Base-by-base conservation (phyloP, 2,797 vertebrate species). In the Orientallactaga sibirica region DNA sequence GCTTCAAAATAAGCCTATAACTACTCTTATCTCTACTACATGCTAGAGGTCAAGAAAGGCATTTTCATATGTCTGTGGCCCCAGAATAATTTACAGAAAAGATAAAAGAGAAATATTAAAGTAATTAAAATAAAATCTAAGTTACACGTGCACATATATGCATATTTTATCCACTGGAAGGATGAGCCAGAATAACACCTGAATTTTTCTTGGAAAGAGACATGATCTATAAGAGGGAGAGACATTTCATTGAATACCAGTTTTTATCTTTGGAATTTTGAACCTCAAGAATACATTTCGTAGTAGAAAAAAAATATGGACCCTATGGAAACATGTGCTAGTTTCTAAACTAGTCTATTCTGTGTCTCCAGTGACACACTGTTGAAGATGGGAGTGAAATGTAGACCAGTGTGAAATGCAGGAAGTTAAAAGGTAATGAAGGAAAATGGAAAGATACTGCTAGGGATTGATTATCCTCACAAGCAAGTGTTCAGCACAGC, bases 241-340 rank as follows among this genome's bases (percentile, higher is more conserved):
- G 7, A 70, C 18, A 76, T 82, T 93, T 91, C 78, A 90, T 25
- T 87, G 52, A 82, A 92, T 85, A 85, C 11, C n/a, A 84, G 92
- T 96, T 90, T 86, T 12, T 3, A 93, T 20, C 37, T 93, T 96
- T 93, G 89, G 41, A 87, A 88, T 76, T 94, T 80, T 95, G 74
- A 96, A 90, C 66, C 61, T 82, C 18, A 82, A 37, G 43, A 91
- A 93, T 91, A 71, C 43, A 85, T 87, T 90, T 70, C 22, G n/a
- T 88, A 81, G 66, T 90, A 5, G 14, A 3, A 71, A 25, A 29
- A 16, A 14, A 52, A 80, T 27, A 70, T 67, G 20, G 66, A 78
- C 81, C 77, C 64, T 78, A 92, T 88, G 52, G 61, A 75, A 93
- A 41, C 3, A 82, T 85, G 19, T 74, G 77, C 41, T 83, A 75